Evolutionary conservation across 1,140 invertebrate genomes (phyloP).

Genomic region (Babylonia areolata): DNA sequence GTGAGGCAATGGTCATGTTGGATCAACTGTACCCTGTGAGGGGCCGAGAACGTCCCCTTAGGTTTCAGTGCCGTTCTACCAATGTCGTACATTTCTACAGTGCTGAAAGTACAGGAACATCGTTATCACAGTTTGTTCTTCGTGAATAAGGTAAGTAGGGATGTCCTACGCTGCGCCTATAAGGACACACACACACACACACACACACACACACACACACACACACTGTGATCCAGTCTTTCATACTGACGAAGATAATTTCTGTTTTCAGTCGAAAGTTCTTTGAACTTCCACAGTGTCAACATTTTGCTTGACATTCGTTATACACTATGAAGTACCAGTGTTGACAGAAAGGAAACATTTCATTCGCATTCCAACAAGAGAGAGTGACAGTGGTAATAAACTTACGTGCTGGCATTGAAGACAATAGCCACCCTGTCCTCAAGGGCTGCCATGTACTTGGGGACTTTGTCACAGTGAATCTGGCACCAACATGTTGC

Average conservation of each 20-base stretch:
- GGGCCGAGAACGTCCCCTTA: background rate
- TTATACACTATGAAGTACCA: no score
- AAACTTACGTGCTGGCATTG: background rate
- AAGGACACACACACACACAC: constrained; percentile 16
- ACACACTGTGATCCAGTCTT: no score
- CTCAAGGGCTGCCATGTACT: background rate
- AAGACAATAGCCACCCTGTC: background rate
- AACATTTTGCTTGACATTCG: no score
- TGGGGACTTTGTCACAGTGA: background rate
- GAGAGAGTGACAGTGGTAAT: background rate
- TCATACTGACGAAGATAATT: no score
- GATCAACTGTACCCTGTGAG: background rate
- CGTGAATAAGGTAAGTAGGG: no score
- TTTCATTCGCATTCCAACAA: no score
- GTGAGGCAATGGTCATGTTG: background rate
- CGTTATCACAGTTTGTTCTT: no score
- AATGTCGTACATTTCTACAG: background rate
- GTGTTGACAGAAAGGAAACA: no score
- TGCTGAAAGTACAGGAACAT: background rate
- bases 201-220: constrained; percentile 9
- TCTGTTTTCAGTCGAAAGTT: no score
- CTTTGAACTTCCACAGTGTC: no score
- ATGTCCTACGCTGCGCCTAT: background rate
- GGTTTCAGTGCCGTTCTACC: background rate
- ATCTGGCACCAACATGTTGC: background rate